These are phyloP conservation scores for Anhinga rufa DNA, from an alignment of 2,113 vertebrate species.

Conservation along the genomic window DNA sequence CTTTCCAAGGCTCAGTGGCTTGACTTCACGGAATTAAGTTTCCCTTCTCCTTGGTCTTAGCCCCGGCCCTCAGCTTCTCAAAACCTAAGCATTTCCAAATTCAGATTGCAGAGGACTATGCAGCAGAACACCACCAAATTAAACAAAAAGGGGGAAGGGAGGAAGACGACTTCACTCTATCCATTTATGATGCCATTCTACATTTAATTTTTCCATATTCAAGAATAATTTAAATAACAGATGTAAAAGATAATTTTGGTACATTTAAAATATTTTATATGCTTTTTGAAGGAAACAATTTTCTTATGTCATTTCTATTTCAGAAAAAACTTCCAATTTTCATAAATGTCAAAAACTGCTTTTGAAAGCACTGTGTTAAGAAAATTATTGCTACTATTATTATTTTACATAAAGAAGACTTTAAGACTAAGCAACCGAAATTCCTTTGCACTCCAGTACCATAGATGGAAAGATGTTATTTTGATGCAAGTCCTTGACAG, in stretches of 20 bases:
- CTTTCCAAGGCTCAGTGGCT: background rate
- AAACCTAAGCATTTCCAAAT: background rate
- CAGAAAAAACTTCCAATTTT: background rate
- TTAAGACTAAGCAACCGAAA: background rate
- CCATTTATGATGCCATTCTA: background rate
- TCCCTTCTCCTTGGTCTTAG: background rate
- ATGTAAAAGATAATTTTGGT: background rate
- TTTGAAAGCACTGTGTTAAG: background rate
- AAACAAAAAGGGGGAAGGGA: accelerated
- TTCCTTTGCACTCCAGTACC: background rate
- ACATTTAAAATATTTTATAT: background rate
- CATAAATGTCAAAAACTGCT: background rate
- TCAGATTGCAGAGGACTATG: background rate
- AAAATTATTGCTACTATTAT: background rate
- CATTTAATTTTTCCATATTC: background rate
- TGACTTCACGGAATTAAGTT: background rate
- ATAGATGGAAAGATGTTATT: background rate
- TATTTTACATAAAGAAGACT: background rate
- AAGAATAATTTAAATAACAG: background rate
- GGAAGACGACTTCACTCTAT: background rate
- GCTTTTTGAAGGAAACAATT: background rate
- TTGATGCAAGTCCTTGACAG: background rate
- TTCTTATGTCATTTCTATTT: background rate
- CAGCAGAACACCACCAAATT: background rate
- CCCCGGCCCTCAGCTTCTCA: background rate